Base-by-base conservation (phyloP, 1,140 invertebrate species). In the Drosophila tropicalis region DNA sequence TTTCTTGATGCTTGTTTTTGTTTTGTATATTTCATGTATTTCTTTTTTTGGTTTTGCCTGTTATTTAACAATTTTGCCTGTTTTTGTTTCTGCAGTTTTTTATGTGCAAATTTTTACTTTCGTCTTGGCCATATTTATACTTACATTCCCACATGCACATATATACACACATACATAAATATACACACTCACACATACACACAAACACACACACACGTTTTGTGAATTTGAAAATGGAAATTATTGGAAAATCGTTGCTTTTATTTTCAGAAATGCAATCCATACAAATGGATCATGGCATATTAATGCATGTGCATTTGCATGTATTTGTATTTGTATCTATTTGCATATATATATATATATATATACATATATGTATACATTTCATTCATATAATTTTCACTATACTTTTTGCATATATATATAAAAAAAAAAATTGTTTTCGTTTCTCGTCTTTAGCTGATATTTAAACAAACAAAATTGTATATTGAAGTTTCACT, bases 381-480 rank as follows among this genome's bases (percentile, higher is more conserved):
- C 15, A 51, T 51, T 17, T 22, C 44, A 22, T 7, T n/a, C 44
- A 51, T 57, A 58, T 72, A 57, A 58, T 73, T 73, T 66, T 58
- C 61, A 72, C 69, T 73, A 65, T 44, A 65, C n/a, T 71, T 73
- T 36, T 10, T 72, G 71, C 61, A 72, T 73, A 72, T 61, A 73
- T 72, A 36, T 12, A 73, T 72, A 36, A 2, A 36, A 36, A 73
- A 73, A 73, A 39, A 51, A 39, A 13, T 39, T 0, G 4, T 19
- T 51, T 9, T 22, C 22, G 19, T 12, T 51, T 15, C 19, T n/a
- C n/a, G n/a, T n/a, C n/a, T 51, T 51, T 22, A 51, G 7, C 19
- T 51, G 17, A 51, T 51, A 51, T 51, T 51, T 19, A 51, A 51
- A 51, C 19, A 51, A 29, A 29, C 17, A 51, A 51, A 72, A 62